Evolutionary conservation across 2,113 vertebrate genomes (phyloP).

Genomic region (Indri indri): DNA sequence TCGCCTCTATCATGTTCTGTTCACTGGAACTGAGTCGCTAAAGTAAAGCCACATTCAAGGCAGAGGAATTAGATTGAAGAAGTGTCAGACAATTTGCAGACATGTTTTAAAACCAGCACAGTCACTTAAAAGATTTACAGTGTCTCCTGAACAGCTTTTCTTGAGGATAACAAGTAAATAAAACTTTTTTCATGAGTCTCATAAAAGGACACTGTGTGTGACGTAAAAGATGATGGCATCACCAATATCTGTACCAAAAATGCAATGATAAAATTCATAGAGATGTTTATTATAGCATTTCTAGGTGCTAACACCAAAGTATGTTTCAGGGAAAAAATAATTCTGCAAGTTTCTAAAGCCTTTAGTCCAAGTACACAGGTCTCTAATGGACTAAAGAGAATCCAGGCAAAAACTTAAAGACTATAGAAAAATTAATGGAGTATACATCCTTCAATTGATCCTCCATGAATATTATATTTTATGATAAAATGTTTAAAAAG

Average conservation of each 20-base stretch:
- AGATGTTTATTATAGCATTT: constrained; percentile 40
- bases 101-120: not conserved
- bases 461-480: constrained; percentile 29
- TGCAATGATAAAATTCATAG: not conserved
- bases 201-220: constrained; percentile 27
- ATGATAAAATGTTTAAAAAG: constrained; percentile 12
- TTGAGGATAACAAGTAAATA: constrained; percentile 53
- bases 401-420: not conserved
- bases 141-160: not conserved
- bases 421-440: constrained; percentile 35
- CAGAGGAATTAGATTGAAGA: not conserved
- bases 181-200: not conserved
- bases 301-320: not conserved
- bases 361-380: not conserved
- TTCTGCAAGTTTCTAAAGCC: not conserved
- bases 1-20: not conserved
- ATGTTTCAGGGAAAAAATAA: not conserved
- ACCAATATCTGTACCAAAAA: not conserved
- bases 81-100: not conserved
- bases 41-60: not conserved
- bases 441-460: not conserved
- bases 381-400: constrained; percentile 1
- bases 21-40: not conserved
- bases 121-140: constrained; percentile 11
- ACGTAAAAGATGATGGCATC: constrained; percentile 6